A percentile compares a stretch with the other conserved stretches of the same genome.
Evolutionary conservation across 1,140 invertebrate genomes (phyloP).

Genomic region (Apis cerana): DNA sequence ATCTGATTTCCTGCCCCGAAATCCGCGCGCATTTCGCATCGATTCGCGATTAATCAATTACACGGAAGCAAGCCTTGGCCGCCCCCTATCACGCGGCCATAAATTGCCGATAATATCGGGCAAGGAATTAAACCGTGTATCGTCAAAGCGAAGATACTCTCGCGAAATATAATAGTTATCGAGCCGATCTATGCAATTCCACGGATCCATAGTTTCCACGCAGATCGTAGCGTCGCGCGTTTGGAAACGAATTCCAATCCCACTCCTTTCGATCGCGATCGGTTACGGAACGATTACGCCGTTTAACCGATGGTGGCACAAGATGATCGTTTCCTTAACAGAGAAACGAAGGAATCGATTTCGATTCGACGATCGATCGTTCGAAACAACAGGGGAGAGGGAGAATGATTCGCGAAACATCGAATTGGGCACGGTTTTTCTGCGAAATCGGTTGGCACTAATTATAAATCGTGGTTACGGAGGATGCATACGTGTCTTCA

Average conservation of each 20-base stretch:
- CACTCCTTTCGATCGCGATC: conserved; percentile 19
- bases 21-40: conserved; percentile 9
- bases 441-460: neutral
- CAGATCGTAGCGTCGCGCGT: too few relatives aligned
- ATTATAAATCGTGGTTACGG: too few relatives aligned
- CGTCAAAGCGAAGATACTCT: conserved; percentile 36
- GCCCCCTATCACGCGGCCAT: neutral
- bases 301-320: conserved; percentile 48
- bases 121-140: conserved; percentile 21
- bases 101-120: conserved; percentile 32
- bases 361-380: conserved; percentile 54
- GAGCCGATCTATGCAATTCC: conserved; percentile 25
- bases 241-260: conserved; percentile 41
- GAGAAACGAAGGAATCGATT: conserved; percentile 54
- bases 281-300: conserved; percentile 60
- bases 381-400: conserved; percentile 13
- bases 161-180: conserved; percentile 30
- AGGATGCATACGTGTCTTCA: neutral
- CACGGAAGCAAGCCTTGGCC: neutral
- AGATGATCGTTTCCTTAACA: too few relatives aligned
- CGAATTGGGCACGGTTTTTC: neutral
- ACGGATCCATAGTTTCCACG: conserved; percentile 3
- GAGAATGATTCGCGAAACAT: neutral
- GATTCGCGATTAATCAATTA: conserved; percentile 43
- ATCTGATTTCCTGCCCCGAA: conserved; percentile 17